Evolutionary conservation across 2,113 vertebrate genomes (phyloP).

Genomic region (Xenus cinereus): DNA sequence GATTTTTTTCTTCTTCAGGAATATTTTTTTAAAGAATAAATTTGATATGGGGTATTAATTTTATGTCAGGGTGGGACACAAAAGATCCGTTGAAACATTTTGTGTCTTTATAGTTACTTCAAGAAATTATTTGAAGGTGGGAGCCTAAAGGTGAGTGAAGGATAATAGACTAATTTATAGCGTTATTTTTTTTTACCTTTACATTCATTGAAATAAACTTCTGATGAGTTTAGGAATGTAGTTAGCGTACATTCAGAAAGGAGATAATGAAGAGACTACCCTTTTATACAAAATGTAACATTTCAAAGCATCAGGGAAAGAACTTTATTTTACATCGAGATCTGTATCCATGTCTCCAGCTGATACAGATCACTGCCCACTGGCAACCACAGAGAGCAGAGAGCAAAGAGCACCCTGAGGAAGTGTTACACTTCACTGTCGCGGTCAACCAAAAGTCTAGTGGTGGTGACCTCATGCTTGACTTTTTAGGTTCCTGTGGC

Average conservation of each 20-base stretch:
- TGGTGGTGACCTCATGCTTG: background rate
- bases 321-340: background rate
- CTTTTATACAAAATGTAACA: background rate
- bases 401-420: background rate
- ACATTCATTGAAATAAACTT: background rate
- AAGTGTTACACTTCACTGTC: background rate
- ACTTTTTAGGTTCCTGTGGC: background rate
- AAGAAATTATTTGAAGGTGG: background rate
- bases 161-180: background rate
- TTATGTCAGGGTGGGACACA: background rate
- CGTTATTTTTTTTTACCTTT: background rate
- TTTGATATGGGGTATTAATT: rapidly evolving
- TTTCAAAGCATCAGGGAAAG: background rate
- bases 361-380: background rate
- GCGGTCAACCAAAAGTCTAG: background rate
- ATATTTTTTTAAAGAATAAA: background rate
- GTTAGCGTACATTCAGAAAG: background rate
- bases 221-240: background rate
- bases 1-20: background rate
- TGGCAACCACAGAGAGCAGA: background rate
- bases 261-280: background rate
- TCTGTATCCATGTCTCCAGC: background rate
- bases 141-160: background rate
- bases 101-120: background rate
- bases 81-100: background rate